Conservation (phyloP, 2,888 invertebrate genomes). For the Plagodis pulveraria region DNA sequence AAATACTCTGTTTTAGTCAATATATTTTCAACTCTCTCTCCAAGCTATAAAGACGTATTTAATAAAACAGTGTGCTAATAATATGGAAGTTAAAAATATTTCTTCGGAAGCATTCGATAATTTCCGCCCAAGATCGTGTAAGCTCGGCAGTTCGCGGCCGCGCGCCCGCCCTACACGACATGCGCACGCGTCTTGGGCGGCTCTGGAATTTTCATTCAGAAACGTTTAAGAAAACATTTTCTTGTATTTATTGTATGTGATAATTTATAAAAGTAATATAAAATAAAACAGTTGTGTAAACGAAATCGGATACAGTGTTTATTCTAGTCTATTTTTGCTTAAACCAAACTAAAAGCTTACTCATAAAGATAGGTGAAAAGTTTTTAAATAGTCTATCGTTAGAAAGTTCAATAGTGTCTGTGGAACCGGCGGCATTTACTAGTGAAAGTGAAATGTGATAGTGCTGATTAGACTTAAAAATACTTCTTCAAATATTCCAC, state of each 20-base stretch:
- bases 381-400: constrained; percentile 42
- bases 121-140: constrained; percentile 54
- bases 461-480: constrained; percentile 16
- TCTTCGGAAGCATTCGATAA: constrained; percentile 66
- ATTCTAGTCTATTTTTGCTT: constrained; percentile 7
- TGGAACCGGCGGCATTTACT: constrained; percentile 21
- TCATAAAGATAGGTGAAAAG: constrained; percentile 31
- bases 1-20: constrained; percentile 23
- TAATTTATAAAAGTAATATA: not conserved
- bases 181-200: constrained; percentile 71
- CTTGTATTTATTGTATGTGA: not conserved
- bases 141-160: constrained; percentile 64
- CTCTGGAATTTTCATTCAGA: constrained; percentile 41
- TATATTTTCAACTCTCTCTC: constrained; percentile 22
- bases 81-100: constrained; percentile 75
- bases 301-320: constrained; percentile 3
- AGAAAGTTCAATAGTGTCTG: constrained; percentile 27
- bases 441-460: constrained; percentile 26
- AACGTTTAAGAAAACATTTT: constrained; percentile 22
- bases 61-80: constrained; percentile 39
- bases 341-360: constrained; percentile 15
- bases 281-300: not conserved
- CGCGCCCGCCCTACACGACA: constrained; percentile 68
- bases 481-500: constrained; percentile 30
- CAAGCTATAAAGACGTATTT: constrained; percentile 31